Evolutionary conservation across 2,113 vertebrate species (phyloP), one percentile per base, ranked within the genome.

Genomic region (Delphinapterus leucas): DNA sequence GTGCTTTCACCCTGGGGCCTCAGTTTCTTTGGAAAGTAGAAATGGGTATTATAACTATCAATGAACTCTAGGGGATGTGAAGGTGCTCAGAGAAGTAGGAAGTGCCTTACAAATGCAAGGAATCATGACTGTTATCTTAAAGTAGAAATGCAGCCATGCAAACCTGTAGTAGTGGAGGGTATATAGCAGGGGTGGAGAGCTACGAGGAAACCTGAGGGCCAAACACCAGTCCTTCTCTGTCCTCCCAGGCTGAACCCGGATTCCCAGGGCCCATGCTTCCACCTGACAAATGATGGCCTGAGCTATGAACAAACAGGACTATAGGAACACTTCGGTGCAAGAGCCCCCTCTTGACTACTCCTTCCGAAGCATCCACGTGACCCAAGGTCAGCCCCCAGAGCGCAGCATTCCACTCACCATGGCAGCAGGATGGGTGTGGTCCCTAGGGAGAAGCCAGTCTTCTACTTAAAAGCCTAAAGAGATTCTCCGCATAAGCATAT

Each of bases 321-420:
- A 55, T 41, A 88, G 77, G 88, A 97, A 95, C 65, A 70, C 88
- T 90, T 90, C 92, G 3, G 85, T 97, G 79, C 98, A 97, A 94
- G 98, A 98, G 12, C 98, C 98, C 74, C 98, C 99, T 25, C 96
- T 99, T 88, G 99, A 99, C 92, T 99, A 98, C 94, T 99, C 99
- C 81, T 99, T 99, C 97, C 98, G 97, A 97, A 98, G 97, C 88
- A 97, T 99, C 97, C 98, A 93, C 1, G 89, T 98, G 71, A 67
- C 98, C 87, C 96, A 98, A 99, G 99, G 98, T 99, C 92, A 90
- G 93, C 58, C 58, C 60, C 36, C 82, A 77, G 70, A 49, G 58
- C 68, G 53, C 58, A 49, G 38, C 76, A 44, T 26, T 82, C 55
- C 47, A 79, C 61, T 82, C 36, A 58, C 31, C 58, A 44, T 23